phyloP scores from a whole-genome alignment of 2,888 invertebrate genomes.

The Xanthia icteritia region DNA sequence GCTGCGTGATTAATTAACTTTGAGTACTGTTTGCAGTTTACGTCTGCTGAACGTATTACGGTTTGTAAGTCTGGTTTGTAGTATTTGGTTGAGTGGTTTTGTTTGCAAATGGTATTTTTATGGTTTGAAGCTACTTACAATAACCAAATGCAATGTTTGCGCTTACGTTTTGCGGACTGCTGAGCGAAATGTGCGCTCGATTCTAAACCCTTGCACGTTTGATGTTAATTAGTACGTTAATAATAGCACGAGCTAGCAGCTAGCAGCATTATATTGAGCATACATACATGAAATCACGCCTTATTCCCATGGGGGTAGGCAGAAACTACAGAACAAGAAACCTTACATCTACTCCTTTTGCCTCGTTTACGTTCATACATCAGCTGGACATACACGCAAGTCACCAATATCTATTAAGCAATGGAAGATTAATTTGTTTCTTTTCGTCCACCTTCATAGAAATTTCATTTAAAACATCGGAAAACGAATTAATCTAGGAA shows the following conservation, averaged over 20 bases:
- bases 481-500: background rate
- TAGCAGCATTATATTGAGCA: no score
- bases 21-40: conserved; percentile 53
- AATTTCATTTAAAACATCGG: background rate
- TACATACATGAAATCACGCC: no score
- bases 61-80: conserved; percentile 17
- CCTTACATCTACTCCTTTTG: no score
- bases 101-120: background rate
- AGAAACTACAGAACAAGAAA: no score
- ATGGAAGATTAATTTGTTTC: background rate
- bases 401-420: background rate
- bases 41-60: conserved; percentile 45
- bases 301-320: no score
- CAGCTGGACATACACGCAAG: no score
- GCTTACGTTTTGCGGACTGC: background rate
- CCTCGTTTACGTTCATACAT: no score
- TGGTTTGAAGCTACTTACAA: background rate
- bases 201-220: background rate
- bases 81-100: conserved; percentile 8
- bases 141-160: background rate
- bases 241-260: no score
- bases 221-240: no score
- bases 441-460: background rate
- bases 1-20: conserved; percentile 62
- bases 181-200: background rate